phyloP scores from a whole-genome alignment of 1,140 invertebrate species.

The Drosophila prosaltans region DNA sequence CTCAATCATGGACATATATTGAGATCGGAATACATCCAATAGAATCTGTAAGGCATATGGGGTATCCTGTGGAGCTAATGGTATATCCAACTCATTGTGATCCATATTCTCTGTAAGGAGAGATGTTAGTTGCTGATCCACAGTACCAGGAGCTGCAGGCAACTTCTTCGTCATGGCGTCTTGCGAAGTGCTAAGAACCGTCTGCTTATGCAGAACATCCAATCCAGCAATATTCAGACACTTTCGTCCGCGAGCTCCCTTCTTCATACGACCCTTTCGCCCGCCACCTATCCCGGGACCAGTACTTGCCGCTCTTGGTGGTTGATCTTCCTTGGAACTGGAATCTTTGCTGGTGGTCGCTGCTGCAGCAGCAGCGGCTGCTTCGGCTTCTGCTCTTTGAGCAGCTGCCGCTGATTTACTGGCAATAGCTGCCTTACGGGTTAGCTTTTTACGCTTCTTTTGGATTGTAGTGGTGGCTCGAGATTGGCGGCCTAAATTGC shows the following conservation, averaged over 20 bases:
- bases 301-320: constrained; percentile 35
- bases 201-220: constrained; percentile 95
- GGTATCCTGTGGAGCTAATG: constrained; percentile 89
- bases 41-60: constrained; percentile 94
- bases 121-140: constrained; percentile 93
- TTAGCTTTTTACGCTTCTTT: constrained; percentile 82
- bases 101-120: constrained; percentile 87
- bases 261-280: constrained; percentile 72
- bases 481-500: constrained; percentile 48
- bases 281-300: constrained; percentile 67
- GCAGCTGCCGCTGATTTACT: constrained; percentile 80
- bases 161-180: constrained; percentile 87
- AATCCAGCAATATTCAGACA: constrained; percentile 89
- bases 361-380: constrained; percentile 58
- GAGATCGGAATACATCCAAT: constrained; percentile 91
- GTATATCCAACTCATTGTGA: constrained; percentile 92
- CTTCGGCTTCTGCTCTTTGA: constrained; percentile 68
- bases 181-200: constrained; percentile 91
- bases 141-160: constrained; percentile 93
- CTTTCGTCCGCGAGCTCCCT: constrained; percentile 69
- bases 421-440: constrained; percentile 76
- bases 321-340: constrained; percentile 65
- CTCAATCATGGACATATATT: constrained; percentile 92
- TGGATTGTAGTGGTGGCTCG: constrained; percentile 58
- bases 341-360: constrained; percentile 66